phyloP scores from a whole-genome alignment of 2,113 vertebrate species.

The Probosciger aterrimus region DNA sequence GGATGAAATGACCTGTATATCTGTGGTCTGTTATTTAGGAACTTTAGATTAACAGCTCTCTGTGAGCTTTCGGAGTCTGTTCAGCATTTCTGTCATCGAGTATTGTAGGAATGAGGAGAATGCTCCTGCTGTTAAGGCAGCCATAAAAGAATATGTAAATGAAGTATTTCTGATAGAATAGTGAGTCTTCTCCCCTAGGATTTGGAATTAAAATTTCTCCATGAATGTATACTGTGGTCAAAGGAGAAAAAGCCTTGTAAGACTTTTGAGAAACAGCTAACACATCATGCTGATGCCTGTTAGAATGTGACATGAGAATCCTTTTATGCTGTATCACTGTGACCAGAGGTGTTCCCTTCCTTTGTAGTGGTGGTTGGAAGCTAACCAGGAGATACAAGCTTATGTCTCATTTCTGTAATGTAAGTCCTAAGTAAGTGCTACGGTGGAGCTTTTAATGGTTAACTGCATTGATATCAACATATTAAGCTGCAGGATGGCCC shows the following conservation, averaged over 20 bases:
- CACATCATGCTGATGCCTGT: neutral
- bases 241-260: neutral
- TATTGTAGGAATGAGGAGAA: neutral
- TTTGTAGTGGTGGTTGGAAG: neutral
- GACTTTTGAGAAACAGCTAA: neutral
- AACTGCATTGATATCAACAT: neutral
- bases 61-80: neutral
- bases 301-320: neutral
- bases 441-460: neutral
- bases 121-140: neutral
- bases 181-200: neutral
- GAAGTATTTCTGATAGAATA: neutral
- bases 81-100: neutral
- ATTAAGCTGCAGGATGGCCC: neutral
- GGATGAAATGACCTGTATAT: neutral
- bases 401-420: neutral
- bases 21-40: neutral
- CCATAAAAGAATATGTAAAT: neutral
- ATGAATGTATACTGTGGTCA: neutral
- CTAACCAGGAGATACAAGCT: neutral
- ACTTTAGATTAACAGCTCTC: slow-evolving; percentile 25
- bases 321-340: neutral
- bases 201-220: slow-evolving; percentile 14
- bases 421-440: neutral
- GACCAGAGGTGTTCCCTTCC: neutral